Conservation (phyloP, 1,140 invertebrate genomes). For the Calliopsis andreniformis region DNA sequence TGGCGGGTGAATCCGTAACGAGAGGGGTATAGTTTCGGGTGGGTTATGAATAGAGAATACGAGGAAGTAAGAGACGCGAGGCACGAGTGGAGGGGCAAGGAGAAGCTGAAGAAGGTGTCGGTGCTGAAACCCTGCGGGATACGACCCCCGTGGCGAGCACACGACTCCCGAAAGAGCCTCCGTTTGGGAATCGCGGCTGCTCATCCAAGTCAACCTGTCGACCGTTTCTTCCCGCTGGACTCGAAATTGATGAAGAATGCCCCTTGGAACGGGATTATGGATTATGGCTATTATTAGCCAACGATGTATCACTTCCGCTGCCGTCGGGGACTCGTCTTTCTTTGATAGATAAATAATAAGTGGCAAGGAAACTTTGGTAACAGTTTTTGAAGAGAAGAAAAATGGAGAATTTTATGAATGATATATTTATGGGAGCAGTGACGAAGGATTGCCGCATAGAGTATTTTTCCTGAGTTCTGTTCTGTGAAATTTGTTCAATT, state of each 20-base stretch:
- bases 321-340: background rate
- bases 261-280: slow-evolving; percentile 55
- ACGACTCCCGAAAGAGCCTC: slow-evolving; percentile 77
- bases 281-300: slow-evolving; percentile 52
- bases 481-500: too few species aligned
- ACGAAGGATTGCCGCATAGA: too few species aligned
- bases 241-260: slow-evolving; percentile 65
- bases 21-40: slow-evolving; percentile 19
- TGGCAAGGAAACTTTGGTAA: too few species aligned
- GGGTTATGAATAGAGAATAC: slow-evolving; percentile 42
- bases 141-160: slow-evolving; percentile 75
- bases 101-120: slow-evolving; percentile 63
- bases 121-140: slow-evolving; percentile 73
- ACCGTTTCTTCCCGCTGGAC: slow-evolving; percentile 49
- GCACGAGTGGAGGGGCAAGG: slow-evolving; percentile 40
- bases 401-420: too few species aligned
- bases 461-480: too few species aligned
- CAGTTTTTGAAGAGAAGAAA: too few species aligned
- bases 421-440: too few species aligned
- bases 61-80: slow-evolving; percentile 24
- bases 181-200: slow-evolving; percentile 69
- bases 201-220: slow-evolving; percentile 67
- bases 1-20: background rate
- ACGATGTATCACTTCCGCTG: slow-evolving; percentile 49
- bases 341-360: too few species aligned